phyloP scores from a whole-genome alignment of 2,888 invertebrate species.

The Ctenicera cuprea region DNA sequence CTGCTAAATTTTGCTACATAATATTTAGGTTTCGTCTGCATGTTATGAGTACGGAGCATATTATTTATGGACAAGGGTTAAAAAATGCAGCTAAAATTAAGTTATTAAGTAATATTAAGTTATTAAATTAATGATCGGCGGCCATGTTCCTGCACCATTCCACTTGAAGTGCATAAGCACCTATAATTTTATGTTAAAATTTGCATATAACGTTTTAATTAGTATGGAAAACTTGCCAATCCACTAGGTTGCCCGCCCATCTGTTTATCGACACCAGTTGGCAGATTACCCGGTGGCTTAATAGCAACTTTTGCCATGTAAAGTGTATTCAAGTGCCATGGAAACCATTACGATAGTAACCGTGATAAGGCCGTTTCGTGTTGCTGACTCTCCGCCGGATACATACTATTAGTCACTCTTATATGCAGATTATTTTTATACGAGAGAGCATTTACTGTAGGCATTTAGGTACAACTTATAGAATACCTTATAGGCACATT shows the following conservation, averaged over 20 bases:
- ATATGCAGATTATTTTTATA: constrained; percentile 48
- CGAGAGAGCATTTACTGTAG: constrained; percentile 11
- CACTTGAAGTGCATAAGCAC: constrained; percentile 50
- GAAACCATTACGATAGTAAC: constrained; percentile 48
- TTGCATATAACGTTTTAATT: constrained; percentile 71
- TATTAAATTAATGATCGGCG: constrained; percentile 45
- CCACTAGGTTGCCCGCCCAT: constrained; percentile 67
- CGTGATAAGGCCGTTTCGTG: constrained; percentile 52
- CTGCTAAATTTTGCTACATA: no score
- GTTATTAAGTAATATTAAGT: constrained; percentile 47
- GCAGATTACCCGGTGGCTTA: constrained; percentile 50
- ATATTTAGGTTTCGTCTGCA: neutral
- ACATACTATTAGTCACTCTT: constrained; percentile 57
- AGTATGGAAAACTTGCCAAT: constrained; percentile 63
- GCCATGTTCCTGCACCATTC: constrained; percentile 54
- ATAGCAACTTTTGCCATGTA: constrained; percentile 46
- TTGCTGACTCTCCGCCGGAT: constrained; percentile 58
- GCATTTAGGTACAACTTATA: neutral
- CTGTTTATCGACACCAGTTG: constrained; percentile 66
- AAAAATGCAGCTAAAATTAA: constrained; percentile 46
- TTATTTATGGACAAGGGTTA: constrained; percentile 3
- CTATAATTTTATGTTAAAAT: constrained; percentile 58
- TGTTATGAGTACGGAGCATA: neutral
- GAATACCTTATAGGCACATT: neutral
- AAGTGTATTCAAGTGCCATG: constrained; percentile 47